phyloP scores from a whole-genome alignment of 2,888 invertebrate genomes.

The Drosophila dives region DNA sequence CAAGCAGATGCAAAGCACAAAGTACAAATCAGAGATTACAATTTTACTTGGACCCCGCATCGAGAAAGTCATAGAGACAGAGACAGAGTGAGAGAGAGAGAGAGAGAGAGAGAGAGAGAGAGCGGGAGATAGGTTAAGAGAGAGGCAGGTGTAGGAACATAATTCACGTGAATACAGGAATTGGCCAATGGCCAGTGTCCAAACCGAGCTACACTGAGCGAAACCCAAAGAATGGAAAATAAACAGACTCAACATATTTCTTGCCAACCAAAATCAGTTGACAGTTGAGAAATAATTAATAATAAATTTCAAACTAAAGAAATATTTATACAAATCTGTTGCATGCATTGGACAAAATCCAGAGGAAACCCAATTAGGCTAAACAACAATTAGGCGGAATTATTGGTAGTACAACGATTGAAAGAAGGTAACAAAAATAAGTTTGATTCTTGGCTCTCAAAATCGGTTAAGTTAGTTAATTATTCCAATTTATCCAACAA shows the following conservation, averaged over 20 bases:
- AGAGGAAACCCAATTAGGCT: no score
- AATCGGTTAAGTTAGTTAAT: not conserved
- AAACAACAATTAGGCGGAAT: not conserved
- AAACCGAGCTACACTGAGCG: conserved; percentile 32
- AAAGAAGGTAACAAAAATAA: not conserved
- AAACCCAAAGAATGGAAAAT: not conserved
- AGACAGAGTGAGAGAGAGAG: not conserved
- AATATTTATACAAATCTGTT: not conserved
- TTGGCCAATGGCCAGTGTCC: conserved; percentile 57
- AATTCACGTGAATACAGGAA: conserved; percentile 64
- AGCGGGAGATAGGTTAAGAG: not conserved
- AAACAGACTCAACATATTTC: not conserved
- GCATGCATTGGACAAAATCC: not conserved
- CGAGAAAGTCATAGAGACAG: conserved; percentile 5
- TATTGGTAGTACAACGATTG: not conserved
- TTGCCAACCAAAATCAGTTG: not conserved
- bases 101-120: not conserved
- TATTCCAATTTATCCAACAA: not conserved
- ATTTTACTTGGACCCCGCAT: conserved; percentile 49
- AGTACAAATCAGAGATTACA: conserved; percentile 63
- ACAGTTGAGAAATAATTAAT: not conserved
- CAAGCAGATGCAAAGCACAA: conserved; percentile 53
- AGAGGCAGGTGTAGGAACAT: conserved; percentile 37
- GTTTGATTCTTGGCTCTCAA: not conserved
- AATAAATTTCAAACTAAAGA: not conserved